Percentiles rank a stretch among this genome's conserved stretches.
Conservation (phyloP, 2,888 invertebrate species). For the Chydorus sphaericus region DNA sequence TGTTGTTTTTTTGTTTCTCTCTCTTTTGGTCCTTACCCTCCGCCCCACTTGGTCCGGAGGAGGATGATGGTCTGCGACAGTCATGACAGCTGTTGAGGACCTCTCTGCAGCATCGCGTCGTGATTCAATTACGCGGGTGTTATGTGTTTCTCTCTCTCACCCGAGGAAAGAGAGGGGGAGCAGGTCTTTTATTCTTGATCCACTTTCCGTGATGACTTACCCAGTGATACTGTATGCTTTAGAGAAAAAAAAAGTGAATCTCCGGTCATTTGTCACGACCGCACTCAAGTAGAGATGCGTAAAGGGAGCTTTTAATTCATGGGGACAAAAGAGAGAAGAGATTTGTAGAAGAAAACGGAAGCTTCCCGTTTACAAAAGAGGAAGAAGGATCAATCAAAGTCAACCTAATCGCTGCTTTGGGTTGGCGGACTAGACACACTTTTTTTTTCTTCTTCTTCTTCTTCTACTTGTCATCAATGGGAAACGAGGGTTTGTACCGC, state of each 20-base stretch:
- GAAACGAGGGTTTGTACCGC: no score
- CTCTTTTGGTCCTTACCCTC: background rate
- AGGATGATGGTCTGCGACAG: slow-evolving; percentile 11
- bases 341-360: background rate
- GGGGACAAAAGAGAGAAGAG: background rate
- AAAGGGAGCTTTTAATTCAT: background rate
- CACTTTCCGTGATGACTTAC: slow-evolving; percentile 4
- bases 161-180: background rate
- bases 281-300: background rate
- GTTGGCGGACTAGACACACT: no score
- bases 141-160: slow-evolving; percentile 4
- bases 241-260: background rate
- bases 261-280: no score
- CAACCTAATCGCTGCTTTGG: slow-evolving; percentile 13
- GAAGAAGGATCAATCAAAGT: slow-evolving; percentile 12
- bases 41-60: background rate
- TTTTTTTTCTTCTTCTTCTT: slow-evolving; percentile 1
- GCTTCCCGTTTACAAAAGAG: background rate
- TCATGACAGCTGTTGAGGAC: slow-evolving; percentile 11
- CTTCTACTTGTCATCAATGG: background rate
- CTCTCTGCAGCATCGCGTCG: slow-evolving; percentile 4
- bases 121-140: slow-evolving; percentile 12
- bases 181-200: slow-evolving; percentile 1
- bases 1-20: no score
- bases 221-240: background rate